Conservation (phyloP, 2,888 invertebrate species). For the Euclidia mi region DNA sequence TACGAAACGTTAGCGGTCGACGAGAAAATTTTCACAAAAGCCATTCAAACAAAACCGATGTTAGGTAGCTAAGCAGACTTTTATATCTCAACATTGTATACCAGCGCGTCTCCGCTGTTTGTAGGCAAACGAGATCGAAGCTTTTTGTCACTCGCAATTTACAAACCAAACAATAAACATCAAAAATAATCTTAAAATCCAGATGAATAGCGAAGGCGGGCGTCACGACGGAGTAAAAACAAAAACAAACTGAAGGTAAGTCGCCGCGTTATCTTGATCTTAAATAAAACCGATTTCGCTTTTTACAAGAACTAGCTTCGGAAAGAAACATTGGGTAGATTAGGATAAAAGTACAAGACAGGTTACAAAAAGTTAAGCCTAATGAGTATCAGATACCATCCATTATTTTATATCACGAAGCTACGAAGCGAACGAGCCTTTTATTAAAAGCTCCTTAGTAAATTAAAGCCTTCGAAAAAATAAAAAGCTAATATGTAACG, state of each 20-base stretch:
- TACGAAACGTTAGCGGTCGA: slow-evolving; percentile 63
- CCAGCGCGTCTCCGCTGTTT: slow-evolving; percentile 40
- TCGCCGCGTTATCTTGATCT: slow-evolving; percentile 60
- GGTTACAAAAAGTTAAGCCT: slow-evolving; percentile 31
- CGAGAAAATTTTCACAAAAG: slow-evolving; percentile 62
- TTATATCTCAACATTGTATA: slow-evolving; percentile 45
- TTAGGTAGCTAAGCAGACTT: slow-evolving; percentile 45
- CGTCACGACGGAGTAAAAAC: slow-evolving; percentile 63
- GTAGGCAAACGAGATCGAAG: slow-evolving; percentile 48
- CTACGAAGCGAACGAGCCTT: too few species aligned
- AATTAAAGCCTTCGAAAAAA: slow-evolving; percentile 16
- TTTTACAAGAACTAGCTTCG: slow-evolving; percentile 52
- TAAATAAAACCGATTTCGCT: slow-evolving; percentile 64
- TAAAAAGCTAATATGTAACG: slow-evolving; percentile 23
- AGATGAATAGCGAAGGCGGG: slow-evolving; percentile 69
- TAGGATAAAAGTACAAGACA: slow-evolving; percentile 58
- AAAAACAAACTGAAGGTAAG: slow-evolving; percentile 68
- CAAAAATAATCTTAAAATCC: slow-evolving; percentile 75
- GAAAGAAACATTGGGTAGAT: slow-evolving; percentile 58
- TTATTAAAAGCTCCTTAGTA: too few species aligned
- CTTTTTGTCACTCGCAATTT: slow-evolving; percentile 65
- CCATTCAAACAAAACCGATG: slow-evolving; percentile 52
- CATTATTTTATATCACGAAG: too few species aligned
- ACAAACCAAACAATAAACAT: slow-evolving; percentile 74
- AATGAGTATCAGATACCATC: slow-evolving; percentile 17